A percentile compares a stretch with the other conserved stretches of the same genome.
Evolutionary conservation across 2,888 invertebrate species (phyloP).

Genomic region (Cheilosia vulpina): DNA sequence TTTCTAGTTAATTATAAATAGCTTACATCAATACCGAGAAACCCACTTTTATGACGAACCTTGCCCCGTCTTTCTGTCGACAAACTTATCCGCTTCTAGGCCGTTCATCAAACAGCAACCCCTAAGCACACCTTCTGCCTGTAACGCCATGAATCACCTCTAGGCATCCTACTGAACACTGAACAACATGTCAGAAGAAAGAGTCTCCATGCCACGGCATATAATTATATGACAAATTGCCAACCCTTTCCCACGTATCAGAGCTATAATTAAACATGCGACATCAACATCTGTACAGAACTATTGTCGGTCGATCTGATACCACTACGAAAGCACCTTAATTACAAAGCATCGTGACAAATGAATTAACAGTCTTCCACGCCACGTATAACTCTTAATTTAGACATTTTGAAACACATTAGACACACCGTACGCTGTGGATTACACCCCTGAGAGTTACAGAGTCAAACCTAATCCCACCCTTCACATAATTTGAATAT

Average conservation of each 20-base stretch:
- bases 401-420: constrained; percentile 36
- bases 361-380: constrained; percentile 43
- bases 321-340: constrained; percentile 22
- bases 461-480: constrained; percentile 27
- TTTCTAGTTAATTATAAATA: too few species aligned
- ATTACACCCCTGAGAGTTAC: constrained; percentile 42
- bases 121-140: too few species aligned
- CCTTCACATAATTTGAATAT: constrained; percentile 55
- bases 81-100: too few species aligned
- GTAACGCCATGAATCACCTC: constrained; percentile 3
- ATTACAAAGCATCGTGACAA: constrained; percentile 53
- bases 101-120: too few species aligned
- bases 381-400: constrained; percentile 48
- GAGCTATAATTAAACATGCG: constrained; percentile 41
- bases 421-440: not conserved
- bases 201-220: not conserved
- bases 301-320: too few species aligned
- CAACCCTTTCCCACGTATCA: constrained; percentile 32
- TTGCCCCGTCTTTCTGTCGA: too few species aligned
- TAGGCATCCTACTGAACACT: constrained; percentile 4
- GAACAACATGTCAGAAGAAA: not conserved
- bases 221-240: constrained; percentile 24
- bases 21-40: too few species aligned
- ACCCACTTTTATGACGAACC: too few species aligned
- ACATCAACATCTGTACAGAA: not conserved